phyloP scores from a whole-genome alignment of 2,797 vertebrate species.

The Amblyraja radiata region DNA sequence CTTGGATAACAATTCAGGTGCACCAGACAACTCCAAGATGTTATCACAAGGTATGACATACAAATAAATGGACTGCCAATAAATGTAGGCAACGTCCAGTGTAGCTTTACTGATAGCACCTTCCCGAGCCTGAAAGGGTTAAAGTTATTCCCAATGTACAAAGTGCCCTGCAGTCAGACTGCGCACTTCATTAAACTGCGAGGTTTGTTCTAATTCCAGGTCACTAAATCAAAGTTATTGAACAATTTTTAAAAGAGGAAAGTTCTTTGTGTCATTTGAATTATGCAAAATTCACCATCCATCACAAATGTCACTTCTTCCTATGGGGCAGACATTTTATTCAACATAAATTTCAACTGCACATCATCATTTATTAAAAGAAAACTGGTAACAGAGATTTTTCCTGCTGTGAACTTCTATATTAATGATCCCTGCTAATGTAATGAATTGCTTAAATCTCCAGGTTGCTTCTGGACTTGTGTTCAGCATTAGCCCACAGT shows the following conservation, averaged over 20 bases:
- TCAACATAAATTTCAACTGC: slow-evolving; percentile 5
- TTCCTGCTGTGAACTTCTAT: not conserved
- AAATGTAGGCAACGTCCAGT: not conserved
- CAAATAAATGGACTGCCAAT: not conserved
- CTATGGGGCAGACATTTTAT: not conserved
- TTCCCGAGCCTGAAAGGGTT: not conserved
- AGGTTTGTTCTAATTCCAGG: slow-evolving; percentile 38
- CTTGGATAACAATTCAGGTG: not conserved
- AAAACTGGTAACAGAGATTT: not conserved
- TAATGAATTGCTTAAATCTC: not conserved
- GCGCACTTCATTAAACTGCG: slow-evolving; percentile 40
- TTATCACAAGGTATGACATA: not conserved
- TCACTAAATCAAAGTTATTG: slow-evolving; percentile 56
- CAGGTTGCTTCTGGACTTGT: not conserved
- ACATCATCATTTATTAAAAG: not conserved
- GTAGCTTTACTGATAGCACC: not conserved
- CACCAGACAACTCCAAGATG: not conserved
- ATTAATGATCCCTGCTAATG: not conserved
- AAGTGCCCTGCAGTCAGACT: not conserved
- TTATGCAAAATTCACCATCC: slow-evolving; percentile 52
- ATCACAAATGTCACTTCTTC: slow-evolving; percentile 43
- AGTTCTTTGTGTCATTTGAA: slow-evolving; percentile 53
- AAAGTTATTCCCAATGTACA: not conserved
- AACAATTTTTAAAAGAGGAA: slow-evolving; percentile 51
- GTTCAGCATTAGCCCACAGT: not conserved